These are phyloP conservation scores for Cyprinodon tularosa DNA, from an alignment of 2,113 vertebrate genomes.

Conservation along the genomic window DNA sequence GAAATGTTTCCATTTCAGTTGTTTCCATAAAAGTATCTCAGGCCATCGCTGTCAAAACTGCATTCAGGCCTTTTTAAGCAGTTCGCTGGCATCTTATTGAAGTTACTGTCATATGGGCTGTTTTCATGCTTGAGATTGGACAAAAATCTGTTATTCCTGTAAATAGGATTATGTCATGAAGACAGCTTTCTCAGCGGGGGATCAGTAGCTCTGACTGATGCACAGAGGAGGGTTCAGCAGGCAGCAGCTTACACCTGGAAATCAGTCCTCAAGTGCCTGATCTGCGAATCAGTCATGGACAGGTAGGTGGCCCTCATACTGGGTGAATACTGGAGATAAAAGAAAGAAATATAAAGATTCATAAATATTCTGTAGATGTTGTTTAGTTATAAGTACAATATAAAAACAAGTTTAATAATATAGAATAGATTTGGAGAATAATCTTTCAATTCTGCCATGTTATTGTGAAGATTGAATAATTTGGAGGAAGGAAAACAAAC, in stretches of 20 bases:
- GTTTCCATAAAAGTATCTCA: slow-evolving; percentile 31
- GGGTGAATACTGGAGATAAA: slow-evolving; percentile 88
- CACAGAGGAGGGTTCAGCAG: slow-evolving; percentile 28
- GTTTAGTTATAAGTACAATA: background rate
- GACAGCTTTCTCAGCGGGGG: slow-evolving; percentile 35
- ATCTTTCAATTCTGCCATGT: slow-evolving; percentile 12
- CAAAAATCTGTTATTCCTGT: slow-evolving; percentile 21
- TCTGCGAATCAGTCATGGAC: slow-evolving; percentile 88
- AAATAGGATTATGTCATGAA: slow-evolving; percentile 50
- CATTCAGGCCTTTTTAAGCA: slow-evolving; percentile 39
- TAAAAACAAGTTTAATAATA: slow-evolving; percentile 9
- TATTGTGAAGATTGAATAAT: slow-evolving; percentile 16
- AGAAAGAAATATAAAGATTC: slow-evolving; percentile 39
- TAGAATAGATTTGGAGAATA: slow-evolving; percentile 3
- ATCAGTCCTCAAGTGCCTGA: slow-evolving; percentile 82
- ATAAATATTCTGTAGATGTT: background rate
- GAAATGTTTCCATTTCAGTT: slow-evolving; percentile 23
- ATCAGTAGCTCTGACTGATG: slow-evolving; percentile 30
- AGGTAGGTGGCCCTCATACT: slow-evolving; percentile 96
- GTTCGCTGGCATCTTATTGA: slow-evolving; percentile 30
- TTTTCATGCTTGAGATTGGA: slow-evolving; percentile 47
- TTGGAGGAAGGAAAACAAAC: background rate
- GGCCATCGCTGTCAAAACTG: slow-evolving; percentile 23
- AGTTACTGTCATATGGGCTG: slow-evolving; percentile 32
- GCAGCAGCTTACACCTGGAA: slow-evolving; percentile 81